Conservation (phyloP, 2,888 invertebrate species). For the Heliconius hortense region DNA sequence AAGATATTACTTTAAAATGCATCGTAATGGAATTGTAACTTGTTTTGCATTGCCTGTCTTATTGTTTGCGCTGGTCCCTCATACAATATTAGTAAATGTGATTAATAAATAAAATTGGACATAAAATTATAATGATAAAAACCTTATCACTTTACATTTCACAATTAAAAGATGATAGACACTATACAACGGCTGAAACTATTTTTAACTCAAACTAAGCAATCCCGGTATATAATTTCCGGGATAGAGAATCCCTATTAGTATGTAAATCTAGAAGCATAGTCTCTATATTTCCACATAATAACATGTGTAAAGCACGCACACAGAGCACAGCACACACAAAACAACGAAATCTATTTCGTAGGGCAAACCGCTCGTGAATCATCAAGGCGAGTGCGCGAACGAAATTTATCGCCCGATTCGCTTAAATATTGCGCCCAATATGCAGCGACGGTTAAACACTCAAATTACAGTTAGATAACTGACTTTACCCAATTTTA, state of each 20-base stretch:
- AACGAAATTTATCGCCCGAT: constrained; percentile 42
- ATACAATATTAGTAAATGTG: neutral
- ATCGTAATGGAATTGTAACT: constrained; percentile 52
- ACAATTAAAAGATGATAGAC: neutral
- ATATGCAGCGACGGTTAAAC: constrained; percentile 44
- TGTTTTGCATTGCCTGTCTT: constrained; percentile 37
- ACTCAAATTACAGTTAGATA: constrained; percentile 41
- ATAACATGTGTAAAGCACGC: constrained; percentile 24
- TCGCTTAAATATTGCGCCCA: constrained; percentile 43
- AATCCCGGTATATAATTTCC: neutral
- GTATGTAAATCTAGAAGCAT: no score
- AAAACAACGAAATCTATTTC: constrained; percentile 37
- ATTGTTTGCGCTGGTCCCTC: constrained; percentile 30
- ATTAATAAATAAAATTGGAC: neutral
- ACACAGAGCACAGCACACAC: constrained; percentile 18
- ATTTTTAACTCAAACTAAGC: neutral
- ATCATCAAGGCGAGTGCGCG: constrained; percentile 41
- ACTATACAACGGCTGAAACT: neutral
- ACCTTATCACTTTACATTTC: neutral
- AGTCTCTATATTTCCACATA: constrained; percentile 4
- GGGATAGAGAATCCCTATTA: no score
- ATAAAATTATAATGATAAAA: neutral
- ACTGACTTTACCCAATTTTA: constrained; percentile 36
- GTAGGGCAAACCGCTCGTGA: constrained; percentile 37
- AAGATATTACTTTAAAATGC: constrained; percentile 56